A percentile compares a stretch with the other conserved stretches of the same genome.
Evolutionary conservation across 2,888 invertebrate species (phyloP).

Genomic region (Capitulum mitella): DNA sequence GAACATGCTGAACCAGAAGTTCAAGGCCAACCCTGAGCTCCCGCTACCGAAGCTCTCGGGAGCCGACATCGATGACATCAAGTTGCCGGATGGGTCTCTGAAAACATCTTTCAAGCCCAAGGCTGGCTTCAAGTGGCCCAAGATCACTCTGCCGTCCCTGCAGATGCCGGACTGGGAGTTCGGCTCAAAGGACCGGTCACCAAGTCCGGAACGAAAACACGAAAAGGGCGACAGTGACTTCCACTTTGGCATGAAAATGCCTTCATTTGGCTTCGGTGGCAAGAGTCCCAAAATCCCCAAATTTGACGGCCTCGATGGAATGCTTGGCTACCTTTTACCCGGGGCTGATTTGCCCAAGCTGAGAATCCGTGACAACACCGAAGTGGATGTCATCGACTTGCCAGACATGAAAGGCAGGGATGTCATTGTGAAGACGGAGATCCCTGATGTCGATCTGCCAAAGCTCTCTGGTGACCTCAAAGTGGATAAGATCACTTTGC

Average conservation of each 20-base stretch:
- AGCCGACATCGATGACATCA: slow-evolving; percentile 27
- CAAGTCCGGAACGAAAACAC: not conserved
- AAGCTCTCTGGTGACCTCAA: not conserved
- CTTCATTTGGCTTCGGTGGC: not conserved
- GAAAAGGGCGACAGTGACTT: not conserved
- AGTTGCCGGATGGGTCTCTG: not conserved
- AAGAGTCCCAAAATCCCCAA: not conserved
- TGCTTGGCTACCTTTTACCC: not conserved
- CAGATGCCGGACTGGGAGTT: slow-evolving; percentile 9
- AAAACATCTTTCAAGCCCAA: slow-evolving; percentile 5
- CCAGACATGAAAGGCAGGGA: not conserved
- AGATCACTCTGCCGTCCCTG: not conserved
- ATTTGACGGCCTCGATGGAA: not conserved
- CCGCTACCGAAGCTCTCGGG: slow-evolving; percentile 26
- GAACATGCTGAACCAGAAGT: not conserved
- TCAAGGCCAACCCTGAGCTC: slow-evolving; percentile 25
- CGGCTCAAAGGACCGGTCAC: not conserved
- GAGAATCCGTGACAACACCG: slow-evolving; percentile 9
- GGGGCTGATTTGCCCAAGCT: not conserved
- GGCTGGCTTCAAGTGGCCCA: not conserved
- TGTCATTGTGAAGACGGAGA: not conserved
- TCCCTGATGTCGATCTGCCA: not conserved
- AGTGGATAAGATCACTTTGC: not conserved
- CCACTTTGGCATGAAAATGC: not conserved
- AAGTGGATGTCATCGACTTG: slow-evolving; percentile 2